A percentile compares a stretch with the other conserved stretches of the same genome.
These are phyloP conservation scores for Artemia franciscana DNA, from an alignment of 1,140 invertebrate species.

Conservation along the genomic window DNA sequence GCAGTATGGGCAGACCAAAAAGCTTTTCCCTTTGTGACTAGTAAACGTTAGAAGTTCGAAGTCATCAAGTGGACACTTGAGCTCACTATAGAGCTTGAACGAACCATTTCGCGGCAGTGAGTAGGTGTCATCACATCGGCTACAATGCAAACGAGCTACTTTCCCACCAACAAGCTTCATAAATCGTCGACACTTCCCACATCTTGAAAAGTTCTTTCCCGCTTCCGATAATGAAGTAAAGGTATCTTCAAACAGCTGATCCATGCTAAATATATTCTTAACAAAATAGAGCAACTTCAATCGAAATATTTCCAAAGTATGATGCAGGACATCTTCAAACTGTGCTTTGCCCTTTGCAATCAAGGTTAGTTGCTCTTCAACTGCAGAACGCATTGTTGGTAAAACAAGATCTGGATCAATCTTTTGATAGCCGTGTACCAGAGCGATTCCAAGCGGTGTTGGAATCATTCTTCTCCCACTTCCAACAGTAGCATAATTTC, in stretches of 20 bases:
- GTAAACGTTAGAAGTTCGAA: conserved; percentile 88
- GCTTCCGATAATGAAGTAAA: conserved; percentile 84
- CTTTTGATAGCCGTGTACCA: conserved; percentile 94
- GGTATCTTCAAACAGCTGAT: conserved; percentile 85
- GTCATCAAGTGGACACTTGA: conserved; percentile 92
- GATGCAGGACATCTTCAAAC: conserved; percentile 60
- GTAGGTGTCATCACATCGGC: conserved; percentile 88
- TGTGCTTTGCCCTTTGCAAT: conserved; percentile 75
- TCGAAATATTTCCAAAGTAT: conserved; percentile 82
- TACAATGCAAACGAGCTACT: conserved; percentile 78
- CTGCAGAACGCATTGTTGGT: conserved; percentile 86
- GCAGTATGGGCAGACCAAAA: conserved; percentile 91
- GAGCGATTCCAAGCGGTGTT: conserved; percentile 77
- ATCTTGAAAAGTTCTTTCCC: conserved; percentile 85
- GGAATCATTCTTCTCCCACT: conserved; percentile 58
- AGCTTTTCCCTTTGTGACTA: conserved; percentile 73
- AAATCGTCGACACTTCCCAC: conserved; percentile 88
- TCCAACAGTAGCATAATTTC: conserved; percentile 82
- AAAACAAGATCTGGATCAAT: conserved; percentile 86
- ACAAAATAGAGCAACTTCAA: conserved; percentile 92
- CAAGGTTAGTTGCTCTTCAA: conserved; percentile 89
- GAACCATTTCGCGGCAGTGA: conserved; percentile 79
- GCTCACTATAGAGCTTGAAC: conserved; percentile 78
- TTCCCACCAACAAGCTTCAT: conserved; percentile 94
- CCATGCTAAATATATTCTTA: conserved; percentile 71